A percentile compares a stretch with the other conserved stretches of the same genome.
Evolutionary conservation across 2,888 invertebrate species (phyloP).

Genomic region (Plagiodera versicolora): DNA sequence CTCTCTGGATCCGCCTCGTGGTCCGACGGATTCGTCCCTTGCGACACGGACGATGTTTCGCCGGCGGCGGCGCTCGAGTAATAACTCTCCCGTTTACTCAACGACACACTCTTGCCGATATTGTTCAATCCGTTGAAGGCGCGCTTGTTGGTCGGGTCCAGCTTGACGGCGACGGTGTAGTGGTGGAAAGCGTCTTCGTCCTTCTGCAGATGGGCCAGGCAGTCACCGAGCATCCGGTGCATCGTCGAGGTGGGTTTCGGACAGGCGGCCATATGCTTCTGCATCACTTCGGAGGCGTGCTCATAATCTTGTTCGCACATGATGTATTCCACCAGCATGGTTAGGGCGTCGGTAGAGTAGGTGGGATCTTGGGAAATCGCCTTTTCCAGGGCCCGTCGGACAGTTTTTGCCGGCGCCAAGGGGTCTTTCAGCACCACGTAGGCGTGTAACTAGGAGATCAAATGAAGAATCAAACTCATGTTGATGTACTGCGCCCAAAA

Average conservation of each 20-base stretch:
- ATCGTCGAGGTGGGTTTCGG: slow-evolving; percentile 64
- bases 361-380: slow-evolving; percentile 71
- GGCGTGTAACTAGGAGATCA: slow-evolving; percentile 68
- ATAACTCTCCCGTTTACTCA: slow-evolving; percentile 55
- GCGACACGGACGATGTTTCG: no score
- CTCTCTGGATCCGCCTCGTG: no score
- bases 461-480: no score
- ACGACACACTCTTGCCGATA: slow-evolving; percentile 55
- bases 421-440: slow-evolving; percentile 72
- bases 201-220: slow-evolving; percentile 63
- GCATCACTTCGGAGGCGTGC: slow-evolving; percentile 68
- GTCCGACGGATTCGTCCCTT: no score
- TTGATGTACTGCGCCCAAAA: no score
- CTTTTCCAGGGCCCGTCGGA: slow-evolving; percentile 71
- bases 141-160: slow-evolving; percentile 66
- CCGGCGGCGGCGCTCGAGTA: no score
- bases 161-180: slow-evolving; percentile 67
- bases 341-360: slow-evolving; percentile 70
- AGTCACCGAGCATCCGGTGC: slow-evolving; percentile 68
- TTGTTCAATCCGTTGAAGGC: slow-evolving; percentile 68
- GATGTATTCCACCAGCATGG: slow-evolving; percentile 70
- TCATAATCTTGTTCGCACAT: slow-evolving; percentile 67
- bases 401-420: slow-evolving; percentile 59
- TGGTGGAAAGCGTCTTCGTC: slow-evolving; percentile 71
- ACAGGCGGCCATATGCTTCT: slow-evolving; percentile 61